A percentile compares a stretch with the other conserved stretches of the same genome.
Conservation (phyloP, 1,140 invertebrate genomes). For the Drosophila triauraria region DNA sequence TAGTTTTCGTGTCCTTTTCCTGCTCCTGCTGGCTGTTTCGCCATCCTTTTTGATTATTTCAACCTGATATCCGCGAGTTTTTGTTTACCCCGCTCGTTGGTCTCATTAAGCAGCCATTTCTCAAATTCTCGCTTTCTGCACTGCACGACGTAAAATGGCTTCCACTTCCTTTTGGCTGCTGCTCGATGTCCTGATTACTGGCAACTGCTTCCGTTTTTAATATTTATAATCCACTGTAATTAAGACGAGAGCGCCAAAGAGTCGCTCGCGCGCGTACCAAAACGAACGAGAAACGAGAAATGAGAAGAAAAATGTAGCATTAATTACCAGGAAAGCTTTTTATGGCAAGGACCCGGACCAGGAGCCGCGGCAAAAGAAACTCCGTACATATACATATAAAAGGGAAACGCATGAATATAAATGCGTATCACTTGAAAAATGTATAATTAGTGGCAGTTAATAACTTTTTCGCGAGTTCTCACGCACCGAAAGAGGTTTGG, state of each 20-base stretch:
- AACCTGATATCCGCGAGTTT: constrained; percentile 38
- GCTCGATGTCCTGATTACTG: constrained; percentile 68
- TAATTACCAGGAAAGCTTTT: constrained; percentile 71
- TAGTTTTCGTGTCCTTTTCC: constrained; percentile 3
- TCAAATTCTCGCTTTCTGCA: constrained; percentile 31
- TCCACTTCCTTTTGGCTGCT: constrained; percentile 50
- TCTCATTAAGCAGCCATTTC: constrained; percentile 64
- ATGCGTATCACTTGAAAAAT: constrained; percentile 67
- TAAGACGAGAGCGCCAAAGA: constrained; percentile 65
- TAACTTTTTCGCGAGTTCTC: constrained; percentile 71
- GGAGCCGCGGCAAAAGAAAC: constrained; percentile 11
- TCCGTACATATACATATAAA: constrained; percentile 27
- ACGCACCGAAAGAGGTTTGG: constrained; percentile 52
- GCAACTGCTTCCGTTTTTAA: constrained; percentile 74
- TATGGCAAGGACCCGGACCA: constrained; percentile 32
- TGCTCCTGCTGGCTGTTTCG: neutral
- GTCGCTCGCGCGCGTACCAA: constrained; percentile 27
- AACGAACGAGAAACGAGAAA: constrained; percentile 14
- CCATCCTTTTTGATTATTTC: constrained; percentile 29
- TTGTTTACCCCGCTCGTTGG: constrained; percentile 1
- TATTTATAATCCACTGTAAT: constrained; percentile 76
- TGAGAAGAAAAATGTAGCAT: constrained; percentile 57
- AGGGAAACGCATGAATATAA: constrained; percentile 67
- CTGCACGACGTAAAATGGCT: constrained; percentile 16
- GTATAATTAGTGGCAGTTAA: constrained; percentile 76